Evolutionary conservation across 2,888 invertebrate species (phyloP).

Genomic region (Agonopterix heracliana): DNA sequence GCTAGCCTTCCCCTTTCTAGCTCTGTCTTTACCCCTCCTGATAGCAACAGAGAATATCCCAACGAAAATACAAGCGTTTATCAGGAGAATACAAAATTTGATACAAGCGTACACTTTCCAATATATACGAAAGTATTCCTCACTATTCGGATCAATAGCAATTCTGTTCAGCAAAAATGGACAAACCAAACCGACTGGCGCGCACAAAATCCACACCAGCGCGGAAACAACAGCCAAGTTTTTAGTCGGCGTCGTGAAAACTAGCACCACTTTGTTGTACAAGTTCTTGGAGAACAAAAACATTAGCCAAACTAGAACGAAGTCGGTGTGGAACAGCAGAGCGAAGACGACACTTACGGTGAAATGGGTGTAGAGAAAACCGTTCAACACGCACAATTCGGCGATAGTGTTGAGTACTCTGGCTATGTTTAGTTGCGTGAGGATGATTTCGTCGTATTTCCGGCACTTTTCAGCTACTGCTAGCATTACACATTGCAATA

Average conservation of each 20-base stretch:
- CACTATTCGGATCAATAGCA: too few species aligned
- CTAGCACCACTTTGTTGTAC: constrained; percentile 48
- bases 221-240: constrained; percentile 25
- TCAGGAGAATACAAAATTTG: constrained; percentile 36
- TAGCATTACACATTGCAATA: constrained; percentile 32
- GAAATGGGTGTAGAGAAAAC: not conserved
- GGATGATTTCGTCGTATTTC: constrained; percentile 44
- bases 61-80: constrained; percentile 39
- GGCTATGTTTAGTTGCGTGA: constrained; percentile 41
- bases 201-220: constrained; percentile 31
- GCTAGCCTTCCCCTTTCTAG: constrained; percentile 20
- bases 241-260: constrained; percentile 28
- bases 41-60: constrained; percentile 39
- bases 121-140: constrained; percentile 12
- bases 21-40: constrained; percentile 13
- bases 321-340: constrained; percentile 40
- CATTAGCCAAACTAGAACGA: constrained; percentile 45
- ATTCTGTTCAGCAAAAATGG: constrained; percentile 17
- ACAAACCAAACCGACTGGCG: constrained; percentile 34
- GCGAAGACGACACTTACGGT: constrained; percentile 18
- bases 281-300: constrained; percentile 50
- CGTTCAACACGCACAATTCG: constrained; percentile 27
- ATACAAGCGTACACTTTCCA: constrained; percentile 25
- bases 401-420: constrained; percentile 34
- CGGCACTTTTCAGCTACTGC: constrained; percentile 31